Conservation (phyloP, 2,888 invertebrate species). For the Tethea ocularis region DNA sequence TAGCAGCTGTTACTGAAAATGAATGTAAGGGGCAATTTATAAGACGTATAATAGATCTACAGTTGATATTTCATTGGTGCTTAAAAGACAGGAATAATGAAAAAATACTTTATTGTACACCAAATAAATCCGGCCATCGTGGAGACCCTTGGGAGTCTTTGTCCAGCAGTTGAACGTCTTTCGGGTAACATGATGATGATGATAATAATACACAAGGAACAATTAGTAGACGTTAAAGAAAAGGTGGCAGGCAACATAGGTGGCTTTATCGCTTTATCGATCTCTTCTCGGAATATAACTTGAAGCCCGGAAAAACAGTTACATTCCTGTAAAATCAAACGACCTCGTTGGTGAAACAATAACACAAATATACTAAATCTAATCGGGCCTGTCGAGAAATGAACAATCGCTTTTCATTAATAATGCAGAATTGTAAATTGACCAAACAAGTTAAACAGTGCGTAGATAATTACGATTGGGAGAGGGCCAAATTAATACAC, state of each 20-base stretch:
- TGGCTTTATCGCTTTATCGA: too few species aligned
- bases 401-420: background rate
- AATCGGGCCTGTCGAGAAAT: background rate
- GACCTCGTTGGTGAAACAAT: background rate
- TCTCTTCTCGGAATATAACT: too few species aligned
- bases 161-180: too few species aligned
- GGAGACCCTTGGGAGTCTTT: too few species aligned
- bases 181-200: too few species aligned
- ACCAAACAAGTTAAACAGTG: constrained; percentile 41
- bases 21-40: constrained; percentile 72
- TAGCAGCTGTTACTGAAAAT: constrained; percentile 67
- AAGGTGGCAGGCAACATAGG: too few species aligned
- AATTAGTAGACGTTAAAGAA: too few species aligned
- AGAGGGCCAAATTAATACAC: constrained; percentile 41
- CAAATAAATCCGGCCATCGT: too few species aligned
- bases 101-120: too few species aligned
- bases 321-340: background rate
- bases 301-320: too few species aligned
- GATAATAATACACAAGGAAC: too few species aligned
- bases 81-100: too few species aligned
- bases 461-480: constrained; percentile 44
- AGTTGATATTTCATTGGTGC: constrained; percentile 35
- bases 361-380: background rate
- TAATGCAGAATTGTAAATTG: constrained; percentile 3
- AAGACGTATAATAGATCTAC: constrained; percentile 44